Evolutionary conservation across 2,888 invertebrate genomes (phyloP), one percentile per base, ranked within the genome.

Genomic region (Platycheirus rosarum): DNA sequence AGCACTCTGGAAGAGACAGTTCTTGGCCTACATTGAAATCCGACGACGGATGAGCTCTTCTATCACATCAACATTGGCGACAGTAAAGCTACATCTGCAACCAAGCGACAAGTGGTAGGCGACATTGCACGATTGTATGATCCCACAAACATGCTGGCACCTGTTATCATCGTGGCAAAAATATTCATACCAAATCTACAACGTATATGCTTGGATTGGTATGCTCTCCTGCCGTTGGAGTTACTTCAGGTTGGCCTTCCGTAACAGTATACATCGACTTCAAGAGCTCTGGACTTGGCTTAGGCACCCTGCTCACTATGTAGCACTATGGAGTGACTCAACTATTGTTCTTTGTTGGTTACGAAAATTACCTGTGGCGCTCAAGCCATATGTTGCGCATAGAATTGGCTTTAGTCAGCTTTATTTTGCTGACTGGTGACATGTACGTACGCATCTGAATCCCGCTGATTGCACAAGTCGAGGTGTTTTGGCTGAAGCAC

Each of bases 141-240:
- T 66, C 42, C 57, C 13, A 74, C 49, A 32, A 55, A 51, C 18
- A 62, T 79, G 48, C 23, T 79, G 70, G 79, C 68, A 8, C 62
- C 68, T 11, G 73, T 68, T n/a, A 66, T 78, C 3, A 66, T 71
- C 23, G 71, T 55, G 16, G 63, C 63, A 11, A 70, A 63, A n/a
- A 0, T 76, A 23, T 69, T 76, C 18, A 76, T 69, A 35, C 65
- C 70, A 11, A 42, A 51, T 8, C 55, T 70, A 11, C 70, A 57
- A 49, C 32, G 29, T 13, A 26, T 32, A 29, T 53, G 55, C n/a
- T 71, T 65, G 40, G 57, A 70, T 18, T 78, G 71, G 66, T 5
- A 1, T 29, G 29, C 29, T 29, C 13, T 3, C 51, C 53, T 68
- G 23, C 32, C 44, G n/a, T 5, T 18, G 5, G 14, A 37, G 7